A percentile compares a stretch with the other conserved stretches of the same genome.
These are phyloP conservation scores for Schrankia costaestrigalis DNA, from an alignment of 2,888 invertebrate genomes.

Conservation along the genomic window DNA sequence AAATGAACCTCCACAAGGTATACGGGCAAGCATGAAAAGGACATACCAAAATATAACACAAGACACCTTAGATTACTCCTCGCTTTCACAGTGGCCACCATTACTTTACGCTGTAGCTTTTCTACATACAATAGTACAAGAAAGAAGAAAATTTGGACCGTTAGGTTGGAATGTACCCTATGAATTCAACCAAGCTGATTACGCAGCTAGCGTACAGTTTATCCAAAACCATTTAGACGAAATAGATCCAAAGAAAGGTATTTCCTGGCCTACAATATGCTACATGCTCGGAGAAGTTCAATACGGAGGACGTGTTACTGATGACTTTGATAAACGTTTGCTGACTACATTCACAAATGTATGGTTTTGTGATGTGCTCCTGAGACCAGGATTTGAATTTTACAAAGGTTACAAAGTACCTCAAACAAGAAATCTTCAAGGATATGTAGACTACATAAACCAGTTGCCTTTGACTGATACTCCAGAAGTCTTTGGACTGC, in stretches of 20 bases:
- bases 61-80: conserved; percentile 95
- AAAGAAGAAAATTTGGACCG: conserved; percentile 96
- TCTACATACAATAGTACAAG: conserved; percentile 96
- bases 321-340: conserved; percentile 97
- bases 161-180: conserved; percentile 98
- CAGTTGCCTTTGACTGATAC: conserved; percentile 91
- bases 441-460: conserved; percentile 93
- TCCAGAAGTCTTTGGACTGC: conserved; percentile 98
- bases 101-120: conserved; percentile 96
- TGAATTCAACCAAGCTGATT: conserved; percentile 98
- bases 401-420: conserved; percentile 96
- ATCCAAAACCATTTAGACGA: conserved; percentile 98
- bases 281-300: conserved; percentile 97
- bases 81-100: conserved; percentile 95
- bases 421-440: conserved; percentile 86
- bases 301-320: conserved; percentile 95
- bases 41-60: conserved; percentile 95
- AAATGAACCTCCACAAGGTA: conserved; percentile 98
- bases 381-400: conserved; percentile 94
- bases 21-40: conserved; percentile 93
- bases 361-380: conserved; percentile 96
- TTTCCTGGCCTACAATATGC: conserved; percentile 98
- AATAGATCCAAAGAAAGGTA: conserved; percentile 97
- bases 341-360: conserved; percentile 95
- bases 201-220: conserved; percentile 96